phyloP scores from a whole-genome alignment of 2,113 vertebrate species.

The Antechinus flavipes region DNA sequence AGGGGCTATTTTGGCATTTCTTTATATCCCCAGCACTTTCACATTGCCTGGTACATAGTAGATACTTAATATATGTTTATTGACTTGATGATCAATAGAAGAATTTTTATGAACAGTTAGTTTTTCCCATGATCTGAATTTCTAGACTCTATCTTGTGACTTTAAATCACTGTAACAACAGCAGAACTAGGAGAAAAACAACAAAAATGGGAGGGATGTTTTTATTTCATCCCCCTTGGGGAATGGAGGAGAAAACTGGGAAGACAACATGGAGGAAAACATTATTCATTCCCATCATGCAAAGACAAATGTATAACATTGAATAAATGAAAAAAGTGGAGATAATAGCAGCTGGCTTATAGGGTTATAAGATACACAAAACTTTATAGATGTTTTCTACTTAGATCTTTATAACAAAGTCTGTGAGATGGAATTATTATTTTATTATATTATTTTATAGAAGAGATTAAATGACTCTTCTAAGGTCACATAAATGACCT shows the following conservation, averaged over 20 bases:
- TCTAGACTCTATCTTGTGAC: neutral
- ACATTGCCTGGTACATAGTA: neutral
- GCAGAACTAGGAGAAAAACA: neutral
- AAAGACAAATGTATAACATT: neutral
- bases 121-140: neutral
- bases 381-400: neutral
- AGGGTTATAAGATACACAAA: neutral
- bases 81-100: neutral
- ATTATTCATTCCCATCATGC: neutral
- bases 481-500: neutral
- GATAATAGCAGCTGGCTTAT: neutral
- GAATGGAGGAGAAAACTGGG: neutral
- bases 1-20: neutral
- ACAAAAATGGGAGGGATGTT: neutral
- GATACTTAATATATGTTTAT: neutral
- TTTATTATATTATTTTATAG: neutral
- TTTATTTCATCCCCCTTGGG: neutral
- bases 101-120: neutral
- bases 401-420: neutral
- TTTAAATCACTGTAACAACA: neutral
- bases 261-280: neutral
- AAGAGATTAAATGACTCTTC: neutral
- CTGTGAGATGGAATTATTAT: neutral
- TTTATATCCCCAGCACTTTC: neutral
- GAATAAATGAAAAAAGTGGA: neutral